Base-by-base conservation (phyloP, 2,888 invertebrate species). In the Agriotes lineatus region DNA sequence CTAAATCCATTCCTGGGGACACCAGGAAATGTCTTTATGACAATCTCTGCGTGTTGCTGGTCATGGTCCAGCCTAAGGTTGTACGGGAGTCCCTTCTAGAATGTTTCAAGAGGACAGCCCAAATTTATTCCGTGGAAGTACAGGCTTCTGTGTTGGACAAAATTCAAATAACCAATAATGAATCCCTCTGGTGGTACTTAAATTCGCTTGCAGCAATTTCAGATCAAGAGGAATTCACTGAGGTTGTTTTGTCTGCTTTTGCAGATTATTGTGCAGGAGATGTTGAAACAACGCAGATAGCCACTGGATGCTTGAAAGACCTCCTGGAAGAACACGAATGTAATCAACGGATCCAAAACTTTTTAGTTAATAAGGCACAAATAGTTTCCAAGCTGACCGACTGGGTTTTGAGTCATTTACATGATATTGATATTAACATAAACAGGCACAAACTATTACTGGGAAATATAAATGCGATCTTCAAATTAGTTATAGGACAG, bases 81-180 rank as follows among this genome's bases (percentile, higher is more conserved):
- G 75, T 88, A 12, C 82, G 87, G 16, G 81, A 79, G 60, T 79
- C 85, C 0, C 85, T 88, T 69, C 83, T 88, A 1, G 80, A 84
- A 74, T 86, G 88, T 18, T 82, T 90, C n/a, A 85, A 87, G 71
- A 82, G 83, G 30, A 86, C 89, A 62, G 87, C 88, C 0, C 81
- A 81, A 67, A 83, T 85, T 65, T 87, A 88, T 81, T 87, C 88
- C 0, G 83, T 77, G 80, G 83, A 89, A 87, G 74, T 91, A 82
- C 86, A 83, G 76, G 72, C 84, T 33, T 83, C 87, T 2, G 83
- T 90, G 1, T 84, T 84, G 79, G 85, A 86, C 1, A 85, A 85
- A 57, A 72, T 82, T 16, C 68, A 74, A 25, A 72, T 81, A 7
- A 74, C 75, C 14, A 70, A 73, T 44, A 63, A 72, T 72, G 52